phyloP scores from a whole-genome alignment of 2,888 invertebrate genomes.

The Lamproptera curius region DNA sequence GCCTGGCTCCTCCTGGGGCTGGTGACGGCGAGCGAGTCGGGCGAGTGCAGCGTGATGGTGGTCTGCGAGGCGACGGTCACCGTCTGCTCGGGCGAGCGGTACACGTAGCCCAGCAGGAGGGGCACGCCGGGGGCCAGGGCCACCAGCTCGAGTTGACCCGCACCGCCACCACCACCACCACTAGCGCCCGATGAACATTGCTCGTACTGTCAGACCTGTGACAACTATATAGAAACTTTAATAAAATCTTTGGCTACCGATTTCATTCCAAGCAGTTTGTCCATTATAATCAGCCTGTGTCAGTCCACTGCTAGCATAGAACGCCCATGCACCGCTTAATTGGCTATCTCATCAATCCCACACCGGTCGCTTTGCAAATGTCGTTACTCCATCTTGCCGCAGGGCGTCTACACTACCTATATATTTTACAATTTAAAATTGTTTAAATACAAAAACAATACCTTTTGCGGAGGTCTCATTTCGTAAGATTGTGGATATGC shows the following conservation, averaged over 20 bases:
- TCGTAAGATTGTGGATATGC: conserved; percentile 86
- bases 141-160: conserved; percentile 48
- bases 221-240: not conserved
- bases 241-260: not conserved
- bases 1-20: conserved; percentile 33
- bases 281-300: too few relatives aligned
- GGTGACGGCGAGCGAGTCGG: conserved; percentile 44
- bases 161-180: conserved; percentile 23
- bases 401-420: not conserved
- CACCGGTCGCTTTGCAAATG: too few relatives aligned
- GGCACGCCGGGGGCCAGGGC: conserved; percentile 63
- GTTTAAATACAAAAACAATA: not conserved
- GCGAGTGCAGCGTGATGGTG: conserved; percentile 64
- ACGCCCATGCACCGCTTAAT: not conserved
- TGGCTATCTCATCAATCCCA: not conserved
- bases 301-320: not conserved
- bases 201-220: conserved; percentile 69
- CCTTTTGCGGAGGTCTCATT: conserved; percentile 85
- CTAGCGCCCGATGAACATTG: conserved; percentile 35
- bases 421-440: not conserved
- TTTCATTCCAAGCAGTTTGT: not conserved
- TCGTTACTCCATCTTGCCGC: too few relatives aligned
- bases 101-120: conserved; percentile 62
- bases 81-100: conserved; percentile 38
- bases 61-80: conserved; percentile 62